Evolutionary conservation across 1,140 invertebrate species (phyloP).

Genomic region (Apis cerana): DNA sequence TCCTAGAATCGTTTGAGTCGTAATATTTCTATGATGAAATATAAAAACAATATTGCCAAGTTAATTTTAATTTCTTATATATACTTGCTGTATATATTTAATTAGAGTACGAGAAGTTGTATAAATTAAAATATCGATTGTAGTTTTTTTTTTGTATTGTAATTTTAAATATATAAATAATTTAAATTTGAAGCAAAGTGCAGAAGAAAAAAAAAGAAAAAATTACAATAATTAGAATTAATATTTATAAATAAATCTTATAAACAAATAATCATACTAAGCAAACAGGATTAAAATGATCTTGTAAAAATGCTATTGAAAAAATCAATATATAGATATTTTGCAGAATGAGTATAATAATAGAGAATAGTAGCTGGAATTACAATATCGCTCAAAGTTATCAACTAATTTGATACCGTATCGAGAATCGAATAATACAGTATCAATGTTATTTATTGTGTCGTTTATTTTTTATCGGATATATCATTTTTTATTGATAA

Average conservation of each 20-base stretch:
- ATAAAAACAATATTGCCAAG: background rate
- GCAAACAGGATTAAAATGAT: no score
- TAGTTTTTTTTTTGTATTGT: no score
- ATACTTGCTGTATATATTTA: no score
- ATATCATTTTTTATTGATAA: background rate
- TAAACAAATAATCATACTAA: no score
- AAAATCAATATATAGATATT: no score
- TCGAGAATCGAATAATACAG: background rate
- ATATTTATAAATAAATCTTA: no score
- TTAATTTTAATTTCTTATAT: background rate
- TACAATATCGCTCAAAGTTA: background rate
- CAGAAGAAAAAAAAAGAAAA: no score
- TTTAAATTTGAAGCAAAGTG: no score
- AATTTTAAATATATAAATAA: background rate
- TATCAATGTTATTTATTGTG: background rate
- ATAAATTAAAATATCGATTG: background rate
- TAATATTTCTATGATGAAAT: conserved; percentile 11
- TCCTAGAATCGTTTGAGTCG: background rate
- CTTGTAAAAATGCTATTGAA: no score
- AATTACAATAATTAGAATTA: no score
- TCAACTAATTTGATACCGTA: background rate
- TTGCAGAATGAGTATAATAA: no score
- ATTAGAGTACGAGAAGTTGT: background rate
- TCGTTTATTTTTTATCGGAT: background rate
- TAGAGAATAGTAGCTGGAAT: background rate